Evolutionary conservation across 2,113 vertebrate species (phyloP), one percentile per base, ranked within the genome.

Genomic region (Prionailurus bengalensis): DNA sequence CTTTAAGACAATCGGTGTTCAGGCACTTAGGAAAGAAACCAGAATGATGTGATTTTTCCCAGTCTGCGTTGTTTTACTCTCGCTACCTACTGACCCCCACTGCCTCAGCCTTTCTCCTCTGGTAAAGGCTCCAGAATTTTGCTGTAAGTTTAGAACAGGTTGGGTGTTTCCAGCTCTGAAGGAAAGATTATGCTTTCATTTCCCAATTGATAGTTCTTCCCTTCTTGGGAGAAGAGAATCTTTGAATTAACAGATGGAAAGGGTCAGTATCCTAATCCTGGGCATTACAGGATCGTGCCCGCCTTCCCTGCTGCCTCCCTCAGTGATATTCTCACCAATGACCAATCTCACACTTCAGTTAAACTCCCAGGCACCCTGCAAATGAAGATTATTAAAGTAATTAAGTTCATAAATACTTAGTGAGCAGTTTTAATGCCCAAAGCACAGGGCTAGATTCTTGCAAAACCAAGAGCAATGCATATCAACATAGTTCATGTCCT

Each of bases 101-200:
- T 82, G 31, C 11, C 13, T 31, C n/a, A 33, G 17, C 4, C 71
- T 89, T 89, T 19, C 7, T 84, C 12, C 58, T 55, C 68, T 10
- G 29, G 23, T 25, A 61, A 83, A 79, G n/a, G 3, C 42, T n/a
- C 29, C 51, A 58, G 23, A 68, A 53, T 55, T 97, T 94, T 51
- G 0, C 13, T 90, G 0, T 71, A 82, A 97, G 71, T 73, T 23
- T 7, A 82, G 15, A 78, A 48, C 3, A 14, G 5, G 70, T 45
- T 91, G 65, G 33, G 33, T 71, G 73, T 74, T 95, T 89, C 11
- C 27, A 83, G 15, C 88, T 97, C 71, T 87, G 51, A 68, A 91
- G 53, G 31, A 4, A 93, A 86, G 9, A 82, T 29, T 23, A 14
- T 12, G 25, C 81, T 92, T 92, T 13, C 1, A 85, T 76, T 88